Conservation (phyloP, 2,797 vertebrate species). For the Bradypus variegatus region DNA sequence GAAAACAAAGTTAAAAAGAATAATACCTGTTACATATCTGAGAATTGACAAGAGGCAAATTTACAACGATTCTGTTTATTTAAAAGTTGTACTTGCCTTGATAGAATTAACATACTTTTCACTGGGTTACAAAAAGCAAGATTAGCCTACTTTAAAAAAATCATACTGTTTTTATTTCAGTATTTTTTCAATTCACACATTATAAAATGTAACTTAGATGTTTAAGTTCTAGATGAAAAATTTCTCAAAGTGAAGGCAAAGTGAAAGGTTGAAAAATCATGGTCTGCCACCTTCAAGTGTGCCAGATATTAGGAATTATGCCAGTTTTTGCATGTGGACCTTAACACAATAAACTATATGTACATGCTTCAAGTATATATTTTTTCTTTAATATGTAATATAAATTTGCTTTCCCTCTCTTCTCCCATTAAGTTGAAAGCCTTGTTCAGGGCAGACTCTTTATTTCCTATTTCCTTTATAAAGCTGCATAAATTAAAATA, state of each 20-base stretch:
- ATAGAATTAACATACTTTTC: constrained; percentile 21
- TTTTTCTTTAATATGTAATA: not conserved
- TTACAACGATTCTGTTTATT: constrained; percentile 6
- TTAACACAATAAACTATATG: not conserved
- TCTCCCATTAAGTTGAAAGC: not conserved
- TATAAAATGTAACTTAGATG: constrained; percentile 18
- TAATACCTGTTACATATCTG: not conserved
- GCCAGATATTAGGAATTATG: not conserved
- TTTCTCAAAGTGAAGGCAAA: not conserved
- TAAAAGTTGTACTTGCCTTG: not conserved
- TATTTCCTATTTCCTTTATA: constrained; percentile 17
- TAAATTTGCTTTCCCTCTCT: constrained; percentile 7
- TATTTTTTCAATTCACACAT: not conserved
- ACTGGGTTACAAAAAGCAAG: constrained; percentile 23
- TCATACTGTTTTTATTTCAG: not conserved
- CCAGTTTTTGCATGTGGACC: not conserved
- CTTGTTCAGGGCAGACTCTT: not conserved
- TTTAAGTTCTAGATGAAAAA: constrained; percentile 26
- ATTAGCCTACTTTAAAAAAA: not conserved
- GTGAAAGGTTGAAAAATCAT: not conserved
- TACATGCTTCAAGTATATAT: not conserved
- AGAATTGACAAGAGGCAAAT: constrained; percentile 9
- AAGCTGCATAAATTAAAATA: not conserved
- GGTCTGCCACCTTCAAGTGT: not conserved
- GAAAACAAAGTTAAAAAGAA: not conserved